Conservation (phyloP, 2,888 invertebrate genomes). For the Digitonthophagus gazella region DNA sequence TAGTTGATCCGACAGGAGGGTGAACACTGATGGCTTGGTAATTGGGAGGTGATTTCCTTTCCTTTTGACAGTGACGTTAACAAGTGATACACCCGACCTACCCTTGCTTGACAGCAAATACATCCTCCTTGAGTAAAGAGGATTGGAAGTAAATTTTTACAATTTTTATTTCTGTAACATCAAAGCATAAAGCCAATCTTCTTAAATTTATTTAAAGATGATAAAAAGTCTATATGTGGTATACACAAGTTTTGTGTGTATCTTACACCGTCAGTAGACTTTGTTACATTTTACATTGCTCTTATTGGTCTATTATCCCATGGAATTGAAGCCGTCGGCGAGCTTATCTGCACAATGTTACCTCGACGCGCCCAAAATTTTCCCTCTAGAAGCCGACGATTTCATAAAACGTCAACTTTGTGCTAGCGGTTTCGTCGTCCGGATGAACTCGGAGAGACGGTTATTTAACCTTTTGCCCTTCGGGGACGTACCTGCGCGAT, state of each 20-base stretch:
- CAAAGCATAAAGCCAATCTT: too few species aligned
- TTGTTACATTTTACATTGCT: neutral
- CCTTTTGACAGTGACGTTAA: conserved; percentile 9
- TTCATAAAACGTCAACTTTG: neutral
- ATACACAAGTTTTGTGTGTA: neutral
- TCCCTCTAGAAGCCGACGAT: neutral
- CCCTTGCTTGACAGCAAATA: neutral
- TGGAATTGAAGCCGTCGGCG: neutral
- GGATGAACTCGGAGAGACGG: neutral
- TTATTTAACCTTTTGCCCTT: neutral
- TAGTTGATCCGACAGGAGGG: conserved; percentile 9
- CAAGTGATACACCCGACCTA: conserved; percentile 5
- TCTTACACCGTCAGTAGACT: neutral
- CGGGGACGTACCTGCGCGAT: neutral
- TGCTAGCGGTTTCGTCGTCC: neutral
- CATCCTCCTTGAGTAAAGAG: neutral
- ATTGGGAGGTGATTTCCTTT: conserved; percentile 13
- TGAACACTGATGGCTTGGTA: conserved; percentile 15
- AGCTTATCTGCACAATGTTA: neutral
- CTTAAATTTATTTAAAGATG: neutral
- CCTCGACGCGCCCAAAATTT: neutral
- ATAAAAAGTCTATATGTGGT: too few species aligned
- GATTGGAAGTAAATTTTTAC: neutral
- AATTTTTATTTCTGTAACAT: too few species aligned
- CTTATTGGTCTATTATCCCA: neutral